Evolutionary conservation across 2,888 invertebrate genomes (phyloP), one percentile per base, ranked within the genome.

Genomic region (Gortyna flavago): DNA sequence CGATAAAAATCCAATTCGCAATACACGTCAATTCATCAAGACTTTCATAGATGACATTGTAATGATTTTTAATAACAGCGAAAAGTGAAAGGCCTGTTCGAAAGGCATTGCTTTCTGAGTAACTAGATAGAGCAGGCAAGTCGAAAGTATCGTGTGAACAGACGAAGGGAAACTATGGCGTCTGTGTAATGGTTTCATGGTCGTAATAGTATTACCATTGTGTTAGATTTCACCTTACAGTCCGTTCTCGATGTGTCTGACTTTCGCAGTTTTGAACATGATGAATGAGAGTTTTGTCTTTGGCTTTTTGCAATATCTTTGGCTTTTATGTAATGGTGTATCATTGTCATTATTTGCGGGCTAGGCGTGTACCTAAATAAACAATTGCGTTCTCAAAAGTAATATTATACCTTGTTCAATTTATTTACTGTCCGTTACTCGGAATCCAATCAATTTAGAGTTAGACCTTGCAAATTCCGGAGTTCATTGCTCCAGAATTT

Each of bases 131-230:
- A 92, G 91, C 90, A 91, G 89, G 87, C 90, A 88, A 91, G 92
- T 95, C 91, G 96, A 96, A 96, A 96, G 96, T 93, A 89, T 89
- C 93, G 94, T 96, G 96, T 92, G 95, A 95, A 94, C 87, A 91
- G 89, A 86, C 91, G 87, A 93, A 93, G 93, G 94, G 94, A 95
- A 95, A 92, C 92, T 91, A 92, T 89, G 89, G 90, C 87, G 85
- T 75, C 88, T 84, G 72, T 83, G 81, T 87, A 88, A 88, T 89
- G 82, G 78, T 85, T 81, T 82, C 79, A 88, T 88, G 85, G 79
- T 79, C 70, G 85, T 88, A 86, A 86, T 82, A 87, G 77, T 87
- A 84, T 85, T 85, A 85, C 85, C 77, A 88, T 90, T 85, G 87
- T 88, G 76, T 84, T 72, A 84, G 88, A 87, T 89, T 89, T 89